A percentile compares a stretch with the other conserved stretches of the same genome.
These are phyloP conservation scores for Ormyrus labotus DNA, from an alignment of 2,888 invertebrate species.

Conservation along the genomic window DNA sequence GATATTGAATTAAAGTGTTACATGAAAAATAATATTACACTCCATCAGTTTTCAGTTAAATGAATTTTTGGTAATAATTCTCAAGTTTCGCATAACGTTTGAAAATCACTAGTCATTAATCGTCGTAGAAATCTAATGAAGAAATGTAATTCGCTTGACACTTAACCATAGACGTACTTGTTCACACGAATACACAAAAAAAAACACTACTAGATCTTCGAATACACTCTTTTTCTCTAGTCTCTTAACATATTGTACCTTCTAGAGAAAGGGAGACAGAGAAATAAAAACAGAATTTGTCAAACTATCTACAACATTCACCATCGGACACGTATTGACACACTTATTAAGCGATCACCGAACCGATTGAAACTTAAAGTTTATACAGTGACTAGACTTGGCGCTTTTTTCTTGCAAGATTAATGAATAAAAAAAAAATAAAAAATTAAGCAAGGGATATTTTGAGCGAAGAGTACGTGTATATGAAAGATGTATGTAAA, in stretches of 20 bases:
- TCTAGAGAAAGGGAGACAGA: conserved; percentile 58
- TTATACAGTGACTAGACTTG: conserved; percentile 9
- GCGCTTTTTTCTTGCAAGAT: conserved; percentile 9
- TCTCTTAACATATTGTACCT: conserved; percentile 61
- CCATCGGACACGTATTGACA: conserved; percentile 10
- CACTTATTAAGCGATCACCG: conserved; percentile 18
- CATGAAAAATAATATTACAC: too few relatives aligned
- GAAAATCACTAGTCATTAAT: conserved; percentile 62
- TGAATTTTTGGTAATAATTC: background rate
- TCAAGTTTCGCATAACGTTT: conserved; percentile 56
- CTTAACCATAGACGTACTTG: too few relatives aligned
- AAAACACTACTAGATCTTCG: conserved; percentile 57
- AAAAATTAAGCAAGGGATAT: background rate
- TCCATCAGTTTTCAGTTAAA: too few relatives aligned
- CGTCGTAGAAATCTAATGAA: conserved; percentile 62
- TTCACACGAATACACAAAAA: conserved; percentile 31
- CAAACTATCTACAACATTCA: conserved; percentile 2
- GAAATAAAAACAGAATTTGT: conserved; percentile 10
- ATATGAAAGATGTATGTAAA: conserved; percentile 29
- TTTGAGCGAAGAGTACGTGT: conserved; percentile 17
- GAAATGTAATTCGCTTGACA: conserved; percentile 5
- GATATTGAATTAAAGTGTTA: too few relatives aligned
- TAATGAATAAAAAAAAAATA: conserved; percentile 7
- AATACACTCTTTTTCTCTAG: conserved; percentile 63
- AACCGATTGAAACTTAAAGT: conserved; percentile 12